Evolutionary conservation across 1,140 invertebrate species (phyloP), one percentile per base, ranked within the genome.

Genomic region (Carcinoscorpius rotundicauda): DNA sequence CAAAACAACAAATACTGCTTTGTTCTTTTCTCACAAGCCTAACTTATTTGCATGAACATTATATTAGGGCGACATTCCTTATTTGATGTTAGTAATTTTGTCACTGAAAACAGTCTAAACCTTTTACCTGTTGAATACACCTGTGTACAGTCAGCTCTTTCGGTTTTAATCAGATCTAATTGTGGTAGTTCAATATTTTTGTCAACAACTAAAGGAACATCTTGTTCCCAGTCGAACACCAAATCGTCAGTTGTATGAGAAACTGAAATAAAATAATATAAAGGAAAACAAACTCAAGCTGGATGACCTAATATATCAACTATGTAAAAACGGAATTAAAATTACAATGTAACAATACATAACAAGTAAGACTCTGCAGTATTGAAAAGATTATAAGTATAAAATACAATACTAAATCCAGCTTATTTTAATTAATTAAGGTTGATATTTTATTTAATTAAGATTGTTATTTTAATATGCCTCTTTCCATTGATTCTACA

Each of bases 241-340:
- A 93, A 83, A 76, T 93, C 90, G 71, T 91, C 89, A 49, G 89
- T 93, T 50, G 89, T 93, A 73, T 93, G 89, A 3, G 89, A 92
- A 66, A 93, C 90, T 92, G 66, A 55, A 55, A 55, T 55, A 8
- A 55, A 55, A n/a, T 8, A n/a, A 6, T 55, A 55, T n/a, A 6
- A 55, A 55, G 53, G 53, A 55, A 55, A 8, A 55, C 6, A 55
- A 55, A 55, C 53, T 8, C 6, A 8, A 55, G n/a, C n/a, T 0
- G 53, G n/a, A 55, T 55, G 53, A n/a, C 6, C 53, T 55, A 48
- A 8, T 9, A 61, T n/a, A 4, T 61, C n/a, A 51, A 10, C 6
- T 61, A 10, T 51, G 9, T 3, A 61, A 51, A 9, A 49, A 51
- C 11, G 49, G 4, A 57, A 63, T 3, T 58, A 57, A 61, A 63